Conservation (phyloP, 2,113 vertebrate genomes). For the Poeciliopsis retropinna region DNA sequence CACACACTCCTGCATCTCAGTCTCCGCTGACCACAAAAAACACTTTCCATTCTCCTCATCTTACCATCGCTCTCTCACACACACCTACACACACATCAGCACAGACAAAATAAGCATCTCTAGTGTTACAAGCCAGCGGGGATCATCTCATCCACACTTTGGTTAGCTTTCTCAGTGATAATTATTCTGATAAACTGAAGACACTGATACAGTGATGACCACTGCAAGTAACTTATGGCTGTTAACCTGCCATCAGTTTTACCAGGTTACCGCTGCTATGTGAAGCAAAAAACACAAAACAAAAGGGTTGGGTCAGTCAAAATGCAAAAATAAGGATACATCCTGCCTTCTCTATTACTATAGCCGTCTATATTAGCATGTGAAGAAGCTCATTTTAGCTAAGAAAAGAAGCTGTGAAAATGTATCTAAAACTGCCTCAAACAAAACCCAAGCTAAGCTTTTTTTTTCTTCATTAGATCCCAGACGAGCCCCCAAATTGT, state of each 20-base stretch:
- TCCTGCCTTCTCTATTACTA: not conserved
- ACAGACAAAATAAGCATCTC: slow-evolving; percentile 54
- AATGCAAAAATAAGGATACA: not conserved
- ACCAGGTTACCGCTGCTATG: not conserved
- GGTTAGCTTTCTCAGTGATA: slow-evolving; percentile 43
- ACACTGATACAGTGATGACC: slow-evolving; percentile 30
- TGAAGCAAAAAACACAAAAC: not conserved
- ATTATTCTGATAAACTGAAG: slow-evolving; percentile 25
- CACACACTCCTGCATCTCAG: slow-evolving; percentile 25
- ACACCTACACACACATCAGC: slow-evolving; percentile 15
- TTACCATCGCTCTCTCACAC: slow-evolving; percentile 21
- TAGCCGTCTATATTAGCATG: not conserved
- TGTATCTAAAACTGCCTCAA: not conserved
- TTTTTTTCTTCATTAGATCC: not conserved
- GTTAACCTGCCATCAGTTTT: not conserved
- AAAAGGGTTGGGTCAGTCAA: not conserved
- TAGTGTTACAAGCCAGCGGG: slow-evolving; percentile 29
- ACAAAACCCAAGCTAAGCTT: not conserved
- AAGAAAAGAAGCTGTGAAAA: not conserved
- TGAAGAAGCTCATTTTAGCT: not conserved
- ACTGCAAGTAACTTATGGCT: not conserved
- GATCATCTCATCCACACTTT: slow-evolving; percentile 21
- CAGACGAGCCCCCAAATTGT: not conserved
- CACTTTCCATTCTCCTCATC: slow-evolving; percentile 52
- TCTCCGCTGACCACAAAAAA: slow-evolving; percentile 54